Conservation (phyloP, 1,140 invertebrate genomes). For the Ericerus pela region DNA sequence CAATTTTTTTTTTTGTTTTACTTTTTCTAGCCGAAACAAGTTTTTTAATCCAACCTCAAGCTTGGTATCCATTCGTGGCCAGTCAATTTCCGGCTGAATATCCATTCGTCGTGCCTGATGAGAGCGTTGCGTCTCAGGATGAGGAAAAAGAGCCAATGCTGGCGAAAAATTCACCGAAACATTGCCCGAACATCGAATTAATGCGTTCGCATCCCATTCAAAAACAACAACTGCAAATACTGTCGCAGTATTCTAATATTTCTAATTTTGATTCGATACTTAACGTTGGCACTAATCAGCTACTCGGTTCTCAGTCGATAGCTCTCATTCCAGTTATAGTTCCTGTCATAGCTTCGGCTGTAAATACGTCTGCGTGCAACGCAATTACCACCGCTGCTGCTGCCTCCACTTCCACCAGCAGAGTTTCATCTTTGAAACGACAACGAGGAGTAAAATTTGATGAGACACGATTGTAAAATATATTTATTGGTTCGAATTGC, state of each 20-base stretch:
- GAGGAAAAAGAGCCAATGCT: constrained; percentile 13
- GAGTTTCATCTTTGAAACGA: constrained; percentile 30
- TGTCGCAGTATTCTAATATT: constrained; percentile 12
- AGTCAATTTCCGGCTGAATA: constrained; percentile 45
- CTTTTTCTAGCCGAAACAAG: too few relatives aligned
- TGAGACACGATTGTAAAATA: constrained; percentile 26
- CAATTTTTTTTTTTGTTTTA: too few relatives aligned
- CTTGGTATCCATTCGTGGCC: constrained; percentile 43
- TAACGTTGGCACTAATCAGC: not conserved
- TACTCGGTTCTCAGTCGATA: constrained; percentile 15
- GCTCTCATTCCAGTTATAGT: constrained; percentile 21
- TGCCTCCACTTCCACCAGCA: constrained; percentile 29
- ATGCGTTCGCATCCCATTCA: not conserved
- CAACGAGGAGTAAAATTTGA: constrained; percentile 40
- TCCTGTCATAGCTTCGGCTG: constrained; percentile 32
- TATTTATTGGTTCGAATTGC: not conserved
- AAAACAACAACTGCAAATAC: not conserved
- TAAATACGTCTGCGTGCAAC: constrained; percentile 30
- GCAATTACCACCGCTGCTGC: constrained; percentile 21
- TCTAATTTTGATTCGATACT: constrained; percentile 5
- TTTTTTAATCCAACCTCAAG: too few relatives aligned
- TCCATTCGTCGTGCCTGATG: constrained; percentile 33
- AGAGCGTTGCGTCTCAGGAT: constrained; percentile 9
- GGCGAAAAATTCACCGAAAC: not conserved
- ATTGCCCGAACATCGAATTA: not conserved